Conservation (phyloP, 2,888 invertebrate genomes). For the Sarcophaga variegata region DNA sequence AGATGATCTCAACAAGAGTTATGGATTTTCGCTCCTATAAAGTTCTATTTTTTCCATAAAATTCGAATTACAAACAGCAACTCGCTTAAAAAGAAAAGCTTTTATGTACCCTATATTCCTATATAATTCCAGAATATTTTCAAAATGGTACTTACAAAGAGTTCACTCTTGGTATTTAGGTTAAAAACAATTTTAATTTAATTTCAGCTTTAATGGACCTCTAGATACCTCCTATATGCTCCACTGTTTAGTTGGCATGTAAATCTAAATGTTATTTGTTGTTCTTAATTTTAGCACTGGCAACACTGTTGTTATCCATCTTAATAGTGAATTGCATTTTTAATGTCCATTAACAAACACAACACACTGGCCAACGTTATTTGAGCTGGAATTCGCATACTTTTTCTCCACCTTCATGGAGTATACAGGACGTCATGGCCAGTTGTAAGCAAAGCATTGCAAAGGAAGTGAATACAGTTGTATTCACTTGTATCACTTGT, state of each 20-base stretch:
- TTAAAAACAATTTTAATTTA: too few species aligned
- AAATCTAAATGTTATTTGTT: slow-evolving; percentile 16
- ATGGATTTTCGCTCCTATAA: too few species aligned
- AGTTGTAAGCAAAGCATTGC: neutral
- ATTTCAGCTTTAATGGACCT: too few species aligned
- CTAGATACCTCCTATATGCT: too few species aligned
- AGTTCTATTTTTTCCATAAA: too few species aligned
- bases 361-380: neutral
- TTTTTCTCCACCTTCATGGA: neutral
- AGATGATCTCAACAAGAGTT: too few species aligned
- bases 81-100: too few species aligned
- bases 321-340: slow-evolving; percentile 56
- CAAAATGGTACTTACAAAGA: too few species aligned
- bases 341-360: slow-evolving; percentile 36
- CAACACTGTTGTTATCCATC: slow-evolving; percentile 52
- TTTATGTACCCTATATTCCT: too few species aligned
- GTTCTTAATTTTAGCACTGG: slow-evolving; percentile 23
- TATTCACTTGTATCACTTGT: neutral
- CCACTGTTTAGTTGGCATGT: neutral
- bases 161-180: too few species aligned
- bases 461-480: slow-evolving; percentile 7
- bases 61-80: too few species aligned
- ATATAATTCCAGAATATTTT: too few species aligned
- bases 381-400: slow-evolving; percentile 17
- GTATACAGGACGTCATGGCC: neutral